Base-by-base conservation (phyloP, 35 echinoderm and acorn worm genomes). In the Apostichopus parvimensis region DNA sequence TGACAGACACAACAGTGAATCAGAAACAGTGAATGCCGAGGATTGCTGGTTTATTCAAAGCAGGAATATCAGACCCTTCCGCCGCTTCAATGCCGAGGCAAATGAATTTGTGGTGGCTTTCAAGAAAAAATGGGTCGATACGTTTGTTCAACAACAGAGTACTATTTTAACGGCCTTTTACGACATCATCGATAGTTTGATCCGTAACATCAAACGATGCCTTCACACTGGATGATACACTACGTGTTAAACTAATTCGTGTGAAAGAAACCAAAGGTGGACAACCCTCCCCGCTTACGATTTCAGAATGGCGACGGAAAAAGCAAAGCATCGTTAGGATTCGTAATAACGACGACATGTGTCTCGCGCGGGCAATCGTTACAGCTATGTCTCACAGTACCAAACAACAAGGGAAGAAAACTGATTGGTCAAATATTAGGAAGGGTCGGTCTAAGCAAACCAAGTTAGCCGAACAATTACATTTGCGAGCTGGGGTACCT, bases 131-230 rank as follows among this genome's bases (percentile, higher is more conserved):
- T 0, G 1, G 0, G 58, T 86, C 3, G 58, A 34, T 0, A 12
- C 18, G 13, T 64, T 86, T 5, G 4, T 86, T 20, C 54, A 23
- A n/a, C 58, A 55, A 57, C 17, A 10, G 1, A 52, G 11, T 4
- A 86, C 55, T 9, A 54, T 86, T 1, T 54, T 86, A 23, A 20
- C 55, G 4, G 82, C 59, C 8, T 10, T 89, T 0, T 57, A 89
- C 12, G 87, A 70, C 23, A 75, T 89, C 25, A 73, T 89, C 61
- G 21, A 89, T 10, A 68, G 53, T 15, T 21, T 89, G 57, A 70
- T 89, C 87, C 24, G 24, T 25, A 25, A 25, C 24, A 25, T 25
- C 24, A 25, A 25, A 25, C 24, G 24, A 25, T 25, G 24, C 12
- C 65, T 88, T 88, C 12, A 28, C 62, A n/a, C 12, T 88, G 57